Percentiles rank a stretch among this genome's conserved stretches.
Evolutionary conservation across 2,113 vertebrate species (phyloP).

Genomic region (Periophthalmus modestus): DNA sequence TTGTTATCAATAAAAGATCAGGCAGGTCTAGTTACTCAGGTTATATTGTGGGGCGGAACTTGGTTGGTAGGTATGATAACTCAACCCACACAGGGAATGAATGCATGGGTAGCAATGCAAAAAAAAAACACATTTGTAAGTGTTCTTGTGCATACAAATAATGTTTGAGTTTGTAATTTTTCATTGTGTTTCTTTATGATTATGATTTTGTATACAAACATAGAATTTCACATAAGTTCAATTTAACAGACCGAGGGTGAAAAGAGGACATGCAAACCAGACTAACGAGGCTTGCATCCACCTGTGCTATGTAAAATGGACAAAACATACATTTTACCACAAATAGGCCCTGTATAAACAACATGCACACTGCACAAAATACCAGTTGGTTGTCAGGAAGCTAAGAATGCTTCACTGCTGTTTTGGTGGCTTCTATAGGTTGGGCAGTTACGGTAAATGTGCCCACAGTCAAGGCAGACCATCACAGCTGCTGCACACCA

Average conservation of each 20-base stretch:
- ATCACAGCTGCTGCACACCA: not conserved
- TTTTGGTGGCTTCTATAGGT: slow-evolving; percentile 2
- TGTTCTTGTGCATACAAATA: not conserved
- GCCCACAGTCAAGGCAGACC: not conserved
- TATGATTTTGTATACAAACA: too few species aligned
- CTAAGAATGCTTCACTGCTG: not conserved
- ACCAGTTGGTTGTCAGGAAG: slow-evolving; percentile 4
- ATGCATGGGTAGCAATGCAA: too few species aligned
- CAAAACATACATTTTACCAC: not conserved
- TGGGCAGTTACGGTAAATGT: not conserved
- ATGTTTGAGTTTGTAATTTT: not conserved
- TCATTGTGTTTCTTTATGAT: too few species aligned
- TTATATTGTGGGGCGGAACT: not conserved
- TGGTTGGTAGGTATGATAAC: too few species aligned
- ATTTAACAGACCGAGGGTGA: not conserved
- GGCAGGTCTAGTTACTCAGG: not conserved
- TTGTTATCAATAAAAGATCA: not conserved
- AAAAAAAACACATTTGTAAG: not conserved
- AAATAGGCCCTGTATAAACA: slow-evolving; percentile 20
- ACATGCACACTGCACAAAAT: slow-evolving; percentile 36
- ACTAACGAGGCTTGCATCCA: slow-evolving; percentile 5
- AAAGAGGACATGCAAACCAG: not conserved
- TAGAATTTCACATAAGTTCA: not conserved
- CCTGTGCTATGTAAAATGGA: not conserved
- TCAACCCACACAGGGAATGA: too few species aligned